Conservation (phyloP, 2,888 invertebrate species). For the Cephus sareptanus region DNA sequence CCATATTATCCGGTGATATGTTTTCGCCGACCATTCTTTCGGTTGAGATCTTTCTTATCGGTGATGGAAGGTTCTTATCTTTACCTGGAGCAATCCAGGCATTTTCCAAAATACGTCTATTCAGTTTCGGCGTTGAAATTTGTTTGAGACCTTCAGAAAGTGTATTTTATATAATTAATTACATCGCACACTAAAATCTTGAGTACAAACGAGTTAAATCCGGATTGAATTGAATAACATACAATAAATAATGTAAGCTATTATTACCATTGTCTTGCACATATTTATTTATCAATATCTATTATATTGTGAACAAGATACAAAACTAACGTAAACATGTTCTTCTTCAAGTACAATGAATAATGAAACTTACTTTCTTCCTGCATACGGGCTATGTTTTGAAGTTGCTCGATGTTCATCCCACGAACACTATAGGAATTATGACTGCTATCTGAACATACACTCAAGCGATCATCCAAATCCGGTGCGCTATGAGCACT, state of each 20-base stretch:
- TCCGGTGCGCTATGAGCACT: conserved; percentile 62
- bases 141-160: conserved; percentile 37
- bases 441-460: conserved; percentile 55
- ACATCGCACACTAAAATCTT: background rate
- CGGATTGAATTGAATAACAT: background rate
- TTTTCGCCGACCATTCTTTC: conserved; percentile 30
- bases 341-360: background rate
- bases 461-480: conserved; percentile 58
- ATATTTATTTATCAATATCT: background rate
- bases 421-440: conserved; percentile 50
- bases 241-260: background rate
- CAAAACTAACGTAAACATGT: background rate
- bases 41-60: conserved; percentile 48
- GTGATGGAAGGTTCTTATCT: conserved; percentile 51
- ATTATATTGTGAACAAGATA: background rate
- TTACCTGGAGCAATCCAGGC: conserved; percentile 45
- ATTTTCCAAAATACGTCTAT: conserved; percentile 44
- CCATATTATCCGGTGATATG: conserved; percentile 29
- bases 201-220: background rate
- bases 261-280: background rate
- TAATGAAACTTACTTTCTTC: conserved; percentile 48
- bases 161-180: background rate
- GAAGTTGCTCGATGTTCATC: conserved; percentile 49
- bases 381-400: conserved; percentile 49
- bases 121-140: conserved; percentile 44